Conservation (phyloP, 2,797 vertebrate genomes). For the Micromesistius poutassou region DNA sequence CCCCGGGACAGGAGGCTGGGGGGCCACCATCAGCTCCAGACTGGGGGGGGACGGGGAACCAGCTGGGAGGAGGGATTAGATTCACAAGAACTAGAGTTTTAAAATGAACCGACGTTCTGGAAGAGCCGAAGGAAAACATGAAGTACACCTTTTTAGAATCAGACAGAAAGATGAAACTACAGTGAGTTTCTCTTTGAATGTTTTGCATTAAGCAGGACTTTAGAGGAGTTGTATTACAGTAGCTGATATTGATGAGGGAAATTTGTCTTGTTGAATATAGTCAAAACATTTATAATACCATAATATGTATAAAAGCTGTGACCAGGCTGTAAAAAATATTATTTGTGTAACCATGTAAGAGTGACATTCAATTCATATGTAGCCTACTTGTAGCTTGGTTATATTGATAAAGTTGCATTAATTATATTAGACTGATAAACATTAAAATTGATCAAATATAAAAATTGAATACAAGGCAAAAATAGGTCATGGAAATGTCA, state of each 20-base stretch:
- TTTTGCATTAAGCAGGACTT: not conserved
- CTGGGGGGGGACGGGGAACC: constrained; percentile 34
- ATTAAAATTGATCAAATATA: too few relatives aligned
- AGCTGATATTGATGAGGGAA: not conserved
- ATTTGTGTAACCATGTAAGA: not conserved
- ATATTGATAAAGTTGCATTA: not conserved
- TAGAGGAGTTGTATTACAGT: not conserved
- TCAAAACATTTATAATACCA: not conserved
- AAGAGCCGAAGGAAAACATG: not conserved
- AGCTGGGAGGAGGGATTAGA: constrained; percentile 1
- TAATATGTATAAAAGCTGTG: not conserved
- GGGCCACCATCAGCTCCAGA: constrained; percentile 51
- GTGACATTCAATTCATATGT: not conserved
- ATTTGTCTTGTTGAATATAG: not conserved
- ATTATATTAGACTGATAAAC: not conserved
- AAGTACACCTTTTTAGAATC: not conserved
- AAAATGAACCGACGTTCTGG: not conserved
- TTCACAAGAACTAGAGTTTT: not conserved
- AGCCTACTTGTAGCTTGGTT: not conserved
- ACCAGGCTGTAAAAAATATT: not conserved
- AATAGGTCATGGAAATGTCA: not conserved
- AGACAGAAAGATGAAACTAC: not conserved
- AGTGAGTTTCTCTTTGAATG: not conserved
- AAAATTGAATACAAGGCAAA: not conserved
- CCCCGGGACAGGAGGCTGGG: constrained; percentile 33